Evolutionary conservation across 2,888 invertebrate species (phyloP).

Genomic region (Strigamia crassipes): DNA sequence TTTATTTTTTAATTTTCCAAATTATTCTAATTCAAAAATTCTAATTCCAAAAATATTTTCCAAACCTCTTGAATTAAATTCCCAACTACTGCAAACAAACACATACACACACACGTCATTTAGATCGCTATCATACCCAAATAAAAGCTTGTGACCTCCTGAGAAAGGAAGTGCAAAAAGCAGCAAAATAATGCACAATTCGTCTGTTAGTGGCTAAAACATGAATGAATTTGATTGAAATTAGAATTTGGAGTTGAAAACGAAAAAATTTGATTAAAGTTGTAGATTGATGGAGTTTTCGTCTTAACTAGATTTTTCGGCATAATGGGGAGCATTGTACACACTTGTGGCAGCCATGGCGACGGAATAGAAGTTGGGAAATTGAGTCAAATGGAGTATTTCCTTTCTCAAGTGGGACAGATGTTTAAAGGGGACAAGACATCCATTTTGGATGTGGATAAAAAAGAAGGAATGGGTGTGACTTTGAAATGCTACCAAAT

Average conservation of each 20-base stretch:
- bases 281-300: not conserved
- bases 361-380: slow-evolving; percentile 15
- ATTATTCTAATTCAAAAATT: too few relatives aligned
- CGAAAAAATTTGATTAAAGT: not conserved
- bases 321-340: not conserved
- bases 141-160: too few relatives aligned
- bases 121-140: not conserved
- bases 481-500: slow-evolving; percentile 28
- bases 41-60: too few relatives aligned
- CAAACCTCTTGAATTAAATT: not conserved
- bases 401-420: slow-evolving; percentile 41
- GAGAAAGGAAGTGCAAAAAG: not conserved
- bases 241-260: too few relatives aligned
- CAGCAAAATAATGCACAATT: not conserved
- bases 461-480: slow-evolving; percentile 1
- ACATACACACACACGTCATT: not conserved
- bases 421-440: slow-evolving; percentile 37
- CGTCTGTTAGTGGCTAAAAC: too few relatives aligned
- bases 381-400: slow-evolving; percentile 42
- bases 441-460: not conserved
- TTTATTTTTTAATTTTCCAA: not conserved
- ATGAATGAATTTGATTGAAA: not conserved
- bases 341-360: slow-evolving; percentile 12
- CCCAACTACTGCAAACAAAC: not conserved
- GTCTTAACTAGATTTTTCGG: not conserved